Percentiles rank a stretch among this genome's conserved stretches.
phyloP scores from a whole-genome alignment of 2,888 invertebrate genomes.

The Apoda limacodes region DNA sequence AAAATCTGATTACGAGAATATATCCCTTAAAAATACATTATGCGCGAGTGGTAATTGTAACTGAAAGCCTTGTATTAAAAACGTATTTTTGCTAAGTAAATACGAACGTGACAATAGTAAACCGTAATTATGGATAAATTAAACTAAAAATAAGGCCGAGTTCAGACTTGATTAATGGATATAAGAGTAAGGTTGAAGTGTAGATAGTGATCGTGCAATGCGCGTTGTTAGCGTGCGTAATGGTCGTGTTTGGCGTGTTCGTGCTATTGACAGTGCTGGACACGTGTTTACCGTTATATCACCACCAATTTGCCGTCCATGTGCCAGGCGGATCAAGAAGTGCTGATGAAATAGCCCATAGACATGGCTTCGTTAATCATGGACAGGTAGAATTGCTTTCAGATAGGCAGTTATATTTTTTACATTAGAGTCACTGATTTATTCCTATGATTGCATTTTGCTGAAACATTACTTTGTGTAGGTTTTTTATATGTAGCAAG shows the following conservation, averaged over 20 bases:
- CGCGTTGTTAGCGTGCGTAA: constrained; percentile 50
- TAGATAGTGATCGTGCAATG: constrained; percentile 52
- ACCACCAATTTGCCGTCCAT: constrained; percentile 53
- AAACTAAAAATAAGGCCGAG: too few species aligned
- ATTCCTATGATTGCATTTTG: too few species aligned
- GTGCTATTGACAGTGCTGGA: constrained; percentile 55
- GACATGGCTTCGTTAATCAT: constrained; percentile 59
- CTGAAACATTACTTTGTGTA: too few species aligned
- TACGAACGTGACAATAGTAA: too few species aligned
- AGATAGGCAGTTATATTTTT: too few species aligned
- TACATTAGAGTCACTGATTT: too few species aligned
- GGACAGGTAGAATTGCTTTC: too few species aligned
- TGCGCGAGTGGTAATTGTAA: constrained; percentile 32
- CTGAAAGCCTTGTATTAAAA: too few species aligned
- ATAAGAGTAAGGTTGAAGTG: constrained; percentile 22
- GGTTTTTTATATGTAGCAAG: too few species aligned
- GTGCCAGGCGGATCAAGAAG: constrained; percentile 43
- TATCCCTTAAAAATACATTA: constrained; percentile 26
- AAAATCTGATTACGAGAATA: constrained; percentile 18
- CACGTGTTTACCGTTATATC: constrained; percentile 55
- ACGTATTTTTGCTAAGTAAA: too few species aligned
- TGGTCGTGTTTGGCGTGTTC: constrained; percentile 48
- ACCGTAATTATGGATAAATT: too few species aligned
- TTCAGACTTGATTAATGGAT: too few species aligned
- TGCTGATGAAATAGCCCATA: constrained; percentile 53